A percentile compares a stretch with the other conserved stretches of the same genome.
Evolutionary conservation across 2,113 vertebrate genomes (phyloP).

Genomic region (Rhynchomys soricoides): DNA sequence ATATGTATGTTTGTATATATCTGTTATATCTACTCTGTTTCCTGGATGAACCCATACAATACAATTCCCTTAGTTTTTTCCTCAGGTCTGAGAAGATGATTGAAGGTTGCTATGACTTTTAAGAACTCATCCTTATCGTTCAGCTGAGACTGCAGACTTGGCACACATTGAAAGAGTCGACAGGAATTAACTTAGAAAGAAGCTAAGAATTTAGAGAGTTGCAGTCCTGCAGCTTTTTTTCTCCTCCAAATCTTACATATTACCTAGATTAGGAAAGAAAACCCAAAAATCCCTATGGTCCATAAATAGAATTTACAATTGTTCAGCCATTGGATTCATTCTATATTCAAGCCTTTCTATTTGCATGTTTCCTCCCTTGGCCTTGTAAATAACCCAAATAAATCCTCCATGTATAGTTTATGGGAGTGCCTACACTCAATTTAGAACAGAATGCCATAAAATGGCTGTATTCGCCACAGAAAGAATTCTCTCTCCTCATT

Average conservation of each 20-base stretch:
- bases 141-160: neutral
- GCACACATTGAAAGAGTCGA: neutral
- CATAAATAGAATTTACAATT: slow-evolving; percentile 69
- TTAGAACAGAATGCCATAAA: slow-evolving; percentile 67
- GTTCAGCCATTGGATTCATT: slow-evolving; percentile 47
- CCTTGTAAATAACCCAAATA: slow-evolving; percentile 73
- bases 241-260: slow-evolving; percentile 8
- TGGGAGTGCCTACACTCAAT: slow-evolving; percentile 67
- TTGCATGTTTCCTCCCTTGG: slow-evolving; percentile 63
- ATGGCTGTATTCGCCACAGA: slow-evolving; percentile 36
- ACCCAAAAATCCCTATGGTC: slow-evolving; percentile 17
- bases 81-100: neutral
- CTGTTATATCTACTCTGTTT: neutral
- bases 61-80: neutral
- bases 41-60: neutral
- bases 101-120: slow-evolving; percentile 13
- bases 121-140: neutral
- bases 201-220: slow-evolving; percentile 34
- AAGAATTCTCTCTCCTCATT: slow-evolving; percentile 75
- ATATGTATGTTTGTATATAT: neutral
- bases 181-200: slow-evolving; percentile 47
- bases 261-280: neutral
- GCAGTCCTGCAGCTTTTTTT: neutral
- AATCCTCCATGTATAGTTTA: slow-evolving; percentile 71
- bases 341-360: slow-evolving; percentile 49